These are phyloP conservation scores for Saturnia japonica DNA, from an alignment of 2,888 invertebrate species.

Conservation along the genomic window DNA sequence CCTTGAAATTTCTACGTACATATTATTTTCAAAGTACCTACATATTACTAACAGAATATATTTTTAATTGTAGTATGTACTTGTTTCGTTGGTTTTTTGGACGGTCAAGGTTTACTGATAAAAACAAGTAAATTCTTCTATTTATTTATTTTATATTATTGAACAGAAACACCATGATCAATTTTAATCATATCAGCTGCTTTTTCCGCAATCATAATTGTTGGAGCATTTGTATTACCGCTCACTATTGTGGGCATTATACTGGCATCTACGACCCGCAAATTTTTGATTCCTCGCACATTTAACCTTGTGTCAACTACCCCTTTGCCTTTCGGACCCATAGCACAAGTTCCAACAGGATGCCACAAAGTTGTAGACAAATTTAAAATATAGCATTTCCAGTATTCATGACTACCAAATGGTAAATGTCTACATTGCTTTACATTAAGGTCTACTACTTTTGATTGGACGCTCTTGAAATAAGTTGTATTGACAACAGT, in stretches of 20 bases:
- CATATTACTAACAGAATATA: too few species aligned
- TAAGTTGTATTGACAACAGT: constrained; percentile 40
- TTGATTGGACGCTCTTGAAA: constrained; percentile 36
- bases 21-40: too few species aligned
- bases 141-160: neutral
- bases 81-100: too few species aligned
- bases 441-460: constrained; percentile 33
- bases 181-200: constrained; percentile 81
- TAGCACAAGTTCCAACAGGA: constrained; percentile 48
- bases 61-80: too few species aligned
- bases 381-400: constrained; percentile 44
- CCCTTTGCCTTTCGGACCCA: constrained; percentile 44
- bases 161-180: constrained; percentile 33
- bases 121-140: too few species aligned
- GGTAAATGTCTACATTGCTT: constrained; percentile 35
- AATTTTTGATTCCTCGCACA: constrained; percentile 77
- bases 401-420: constrained; percentile 42
- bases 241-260: constrained; percentile 83
- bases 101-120: too few species aligned
- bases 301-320: constrained; percentile 50
- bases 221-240: constrained; percentile 83
- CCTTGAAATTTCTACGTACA: too few species aligned
- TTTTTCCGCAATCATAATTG: constrained; percentile 84
- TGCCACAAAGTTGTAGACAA: constrained; percentile 83
- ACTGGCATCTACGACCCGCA: constrained; percentile 84